Evolutionary conservation across 2,797 vertebrate species (phyloP).

Genomic region (Vireo griseus): DNA sequence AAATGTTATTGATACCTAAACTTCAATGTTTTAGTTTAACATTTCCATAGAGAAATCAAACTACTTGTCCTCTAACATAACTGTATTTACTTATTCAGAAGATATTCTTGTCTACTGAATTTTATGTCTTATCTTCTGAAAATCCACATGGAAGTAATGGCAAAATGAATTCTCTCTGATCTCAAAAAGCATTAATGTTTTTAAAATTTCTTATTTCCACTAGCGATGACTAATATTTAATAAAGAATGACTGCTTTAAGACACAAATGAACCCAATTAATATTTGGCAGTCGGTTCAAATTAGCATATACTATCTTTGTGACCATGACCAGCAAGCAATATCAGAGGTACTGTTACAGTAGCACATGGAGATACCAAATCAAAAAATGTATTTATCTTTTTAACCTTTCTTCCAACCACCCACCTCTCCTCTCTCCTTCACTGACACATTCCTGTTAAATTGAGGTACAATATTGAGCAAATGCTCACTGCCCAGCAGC

Average conservation of each 20-base stretch:
- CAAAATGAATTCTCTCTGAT: not conserved
- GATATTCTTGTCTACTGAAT: not conserved
- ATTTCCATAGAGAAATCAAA: not conserved
- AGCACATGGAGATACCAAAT: not conserved
- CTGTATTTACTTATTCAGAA: not conserved
- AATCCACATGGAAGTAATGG: not conserved
- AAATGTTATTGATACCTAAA: not conserved
- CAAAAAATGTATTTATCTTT: not conserved
- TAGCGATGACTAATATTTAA: not conserved
- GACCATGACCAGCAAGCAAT: not conserved
- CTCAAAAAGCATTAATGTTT: not conserved
- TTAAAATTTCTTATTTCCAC: not conserved
- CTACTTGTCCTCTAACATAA: not conserved
- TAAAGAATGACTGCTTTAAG: not conserved
- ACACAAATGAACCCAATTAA: not conserved
- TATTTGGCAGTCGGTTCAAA: not conserved
- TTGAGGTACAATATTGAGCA: not conserved
- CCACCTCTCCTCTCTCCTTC: not conserved
- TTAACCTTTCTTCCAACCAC: not conserved
- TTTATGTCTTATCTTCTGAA: not conserved
- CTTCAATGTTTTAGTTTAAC: not conserved
- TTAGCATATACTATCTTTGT: not conserved
- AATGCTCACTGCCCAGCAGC: not conserved
- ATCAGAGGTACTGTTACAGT: not conserved
- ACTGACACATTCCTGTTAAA: not conserved